Evolutionary conservation across 2,113 vertebrate genomes (phyloP).

Genomic region (Connochaetes taurinus): DNA sequence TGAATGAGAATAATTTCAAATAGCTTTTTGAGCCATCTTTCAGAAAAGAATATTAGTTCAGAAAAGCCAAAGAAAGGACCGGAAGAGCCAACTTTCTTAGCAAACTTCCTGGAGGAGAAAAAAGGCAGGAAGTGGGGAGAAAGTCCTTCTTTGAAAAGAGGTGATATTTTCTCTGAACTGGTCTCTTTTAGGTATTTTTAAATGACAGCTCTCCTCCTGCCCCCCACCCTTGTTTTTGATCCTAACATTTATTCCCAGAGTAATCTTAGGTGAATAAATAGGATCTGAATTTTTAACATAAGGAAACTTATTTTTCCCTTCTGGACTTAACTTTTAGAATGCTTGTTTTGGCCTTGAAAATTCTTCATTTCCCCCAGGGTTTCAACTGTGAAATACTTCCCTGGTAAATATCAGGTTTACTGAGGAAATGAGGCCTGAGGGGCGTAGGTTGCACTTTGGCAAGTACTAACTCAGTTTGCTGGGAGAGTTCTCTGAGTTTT

Average conservation of each 20-base stretch:
- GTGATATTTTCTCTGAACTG: background rate
- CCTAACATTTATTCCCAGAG: background rate
- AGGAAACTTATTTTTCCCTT: background rate
- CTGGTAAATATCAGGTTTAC: background rate
- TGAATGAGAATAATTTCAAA: background rate
- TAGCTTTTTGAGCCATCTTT: background rate
- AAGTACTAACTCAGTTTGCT: background rate
- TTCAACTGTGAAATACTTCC: background rate
- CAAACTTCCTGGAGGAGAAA: background rate
- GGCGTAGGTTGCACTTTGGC: background rate
- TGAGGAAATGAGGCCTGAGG: background rate
- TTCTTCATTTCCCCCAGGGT: background rate
- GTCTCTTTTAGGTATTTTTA: background rate
- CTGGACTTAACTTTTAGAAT: background rate
- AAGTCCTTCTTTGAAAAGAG: background rate
- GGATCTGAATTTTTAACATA: background rate
- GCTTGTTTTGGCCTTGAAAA: background rate
- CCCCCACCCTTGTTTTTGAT: background rate
- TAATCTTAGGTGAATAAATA: background rate
- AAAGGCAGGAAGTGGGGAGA: background rate
- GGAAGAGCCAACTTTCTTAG: background rate
- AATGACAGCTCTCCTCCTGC: background rate
- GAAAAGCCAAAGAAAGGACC: background rate
- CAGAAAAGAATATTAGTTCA: slow-evolving; percentile 9
- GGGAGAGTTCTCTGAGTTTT: background rate